Conservation (phyloP, 2,113 vertebrate genomes). For the Gnathonemus echidnorhynchus region DNA sequence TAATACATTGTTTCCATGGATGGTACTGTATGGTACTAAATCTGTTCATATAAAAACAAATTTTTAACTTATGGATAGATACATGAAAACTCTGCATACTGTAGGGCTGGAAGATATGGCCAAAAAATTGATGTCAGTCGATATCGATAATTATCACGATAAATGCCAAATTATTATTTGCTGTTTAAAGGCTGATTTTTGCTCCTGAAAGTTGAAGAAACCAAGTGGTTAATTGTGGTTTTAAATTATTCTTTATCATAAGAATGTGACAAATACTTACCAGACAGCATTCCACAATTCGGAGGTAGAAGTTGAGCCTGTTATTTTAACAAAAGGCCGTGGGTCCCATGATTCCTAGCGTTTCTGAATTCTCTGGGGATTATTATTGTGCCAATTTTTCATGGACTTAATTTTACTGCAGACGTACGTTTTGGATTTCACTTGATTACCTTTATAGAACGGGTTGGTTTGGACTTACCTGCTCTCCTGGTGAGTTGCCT, state of each 20-base stretch:
- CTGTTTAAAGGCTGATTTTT: not conserved
- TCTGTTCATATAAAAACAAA: not conserved
- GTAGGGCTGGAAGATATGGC: not conserved
- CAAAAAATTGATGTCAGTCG: not conserved
- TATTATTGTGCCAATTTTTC: not conserved
- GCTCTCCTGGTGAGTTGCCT: not conserved
- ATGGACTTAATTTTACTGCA: not conserved
- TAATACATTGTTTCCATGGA: slow-evolving; percentile 1
- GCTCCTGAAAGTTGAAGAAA: not conserved
- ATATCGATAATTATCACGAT: not conserved
- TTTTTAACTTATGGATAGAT: not conserved
- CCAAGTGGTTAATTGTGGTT: not conserved
- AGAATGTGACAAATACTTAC: not conserved
- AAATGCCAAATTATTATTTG: not conserved
- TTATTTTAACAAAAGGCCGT: not conserved
- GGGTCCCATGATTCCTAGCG: not conserved
- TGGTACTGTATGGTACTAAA: not conserved
- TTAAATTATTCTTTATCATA: not conserved
- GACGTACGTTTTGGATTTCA: not conserved
- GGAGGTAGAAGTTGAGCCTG: not conserved
- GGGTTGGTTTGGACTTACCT: not conserved
- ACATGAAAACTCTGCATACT: not conserved
- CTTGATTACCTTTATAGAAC: not conserved
- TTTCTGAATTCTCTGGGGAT: not conserved
- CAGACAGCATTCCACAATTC: not conserved